Evolutionary conservation across 1,140 invertebrate species (phyloP).

Genomic region (Drosophila sturtevanti): DNA sequence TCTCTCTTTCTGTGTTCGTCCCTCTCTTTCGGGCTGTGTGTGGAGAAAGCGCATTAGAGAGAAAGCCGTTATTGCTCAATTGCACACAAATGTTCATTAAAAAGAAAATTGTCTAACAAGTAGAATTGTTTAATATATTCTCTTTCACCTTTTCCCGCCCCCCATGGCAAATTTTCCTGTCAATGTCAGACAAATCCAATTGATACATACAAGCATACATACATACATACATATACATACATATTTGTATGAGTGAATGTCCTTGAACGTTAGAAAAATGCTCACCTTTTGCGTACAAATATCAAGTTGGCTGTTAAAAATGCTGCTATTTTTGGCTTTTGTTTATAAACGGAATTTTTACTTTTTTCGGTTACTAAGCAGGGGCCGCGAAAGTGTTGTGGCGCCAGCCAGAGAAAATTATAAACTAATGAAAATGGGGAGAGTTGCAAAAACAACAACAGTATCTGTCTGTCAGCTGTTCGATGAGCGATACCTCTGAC

Average conservation of each 20-base stretch:
- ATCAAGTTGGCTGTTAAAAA: constrained; percentile 37
- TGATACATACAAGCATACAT: constrained; percentile 8
- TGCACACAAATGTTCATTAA: constrained; percentile 43
- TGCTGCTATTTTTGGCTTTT: constrained; percentile 70
- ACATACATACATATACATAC: constrained; percentile 21
- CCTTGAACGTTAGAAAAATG: constrained; percentile 56
- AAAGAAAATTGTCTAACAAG: constrained; percentile 30
- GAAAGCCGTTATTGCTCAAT: constrained; percentile 63
- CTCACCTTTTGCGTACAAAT: constrained; percentile 57
- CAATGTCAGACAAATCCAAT: constrained; percentile 45
- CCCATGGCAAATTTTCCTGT: constrained; percentile 28
- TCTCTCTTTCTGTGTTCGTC: constrained; percentile 10
- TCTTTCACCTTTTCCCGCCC: constrained; percentile 17
- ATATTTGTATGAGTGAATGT: constrained; percentile 26
- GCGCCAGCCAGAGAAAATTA: constrained; percentile 49
- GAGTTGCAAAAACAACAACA: constrained; percentile 28
- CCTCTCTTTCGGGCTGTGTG: constrained; percentile 20
- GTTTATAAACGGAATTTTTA: constrained; percentile 49
- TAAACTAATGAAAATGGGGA: constrained; percentile 54
- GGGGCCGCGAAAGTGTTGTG: constrained; percentile 19
- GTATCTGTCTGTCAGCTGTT: neutral
- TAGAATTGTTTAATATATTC: constrained; percentile 35
- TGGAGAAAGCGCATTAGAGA: constrained; percentile 68
- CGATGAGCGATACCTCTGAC: neutral
- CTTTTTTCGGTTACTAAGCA: neutral